Base-by-base conservation (phyloP, 2,888 invertebrate species). In the Diabrotica balteata region DNA sequence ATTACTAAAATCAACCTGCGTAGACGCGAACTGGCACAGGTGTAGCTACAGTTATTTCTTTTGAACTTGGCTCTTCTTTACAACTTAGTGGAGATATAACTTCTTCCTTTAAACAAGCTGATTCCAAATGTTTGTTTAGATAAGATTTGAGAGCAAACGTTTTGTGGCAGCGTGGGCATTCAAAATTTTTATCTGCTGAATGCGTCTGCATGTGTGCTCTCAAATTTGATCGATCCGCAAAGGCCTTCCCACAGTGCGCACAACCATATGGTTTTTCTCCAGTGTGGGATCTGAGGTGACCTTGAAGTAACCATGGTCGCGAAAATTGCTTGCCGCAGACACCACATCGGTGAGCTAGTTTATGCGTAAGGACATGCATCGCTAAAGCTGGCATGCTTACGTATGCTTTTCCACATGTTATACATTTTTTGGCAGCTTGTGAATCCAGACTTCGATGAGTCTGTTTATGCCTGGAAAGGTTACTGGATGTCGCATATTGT, bases 321-420 rank as follows among this genome's bases (percentile, higher is more conserved):
- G 95, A 95, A 86, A 98, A 98, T 80, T 94, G 90, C 83, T 98
- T 98, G 65, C 95, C 95, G 85, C 98, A 98, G 44, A 96, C 91
- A 59, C 91, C 90, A 83, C 98, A 98, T 76, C 93, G 92, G 86
- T 97, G 97, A 43, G 91, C 91, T 79, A 97, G 88, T 81, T 95
- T 95, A 86, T 98, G 97, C 57, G 96, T 97, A 52, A 93, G 88
- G 72, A 95, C 91, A 83, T 94, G 95, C 93, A 95, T 97, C 53
- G 97, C 95, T 66, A 97, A 87, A 1, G 97, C 97, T 0, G 97
- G 97, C 97, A 98, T 98, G 73, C 95, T 95, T 58, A 98, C 97
- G 85, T 98, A 98, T 4, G 96, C 95, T 84, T 97, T 96, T 74
- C 95, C 94, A 84, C 97, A 98, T 74, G 95, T 95, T 76, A 93